These are phyloP conservation scores for Ailuropoda melanoleuca DNA, from an alignment of 2,113 vertebrate genomes.

Conservation along the genomic window DNA sequence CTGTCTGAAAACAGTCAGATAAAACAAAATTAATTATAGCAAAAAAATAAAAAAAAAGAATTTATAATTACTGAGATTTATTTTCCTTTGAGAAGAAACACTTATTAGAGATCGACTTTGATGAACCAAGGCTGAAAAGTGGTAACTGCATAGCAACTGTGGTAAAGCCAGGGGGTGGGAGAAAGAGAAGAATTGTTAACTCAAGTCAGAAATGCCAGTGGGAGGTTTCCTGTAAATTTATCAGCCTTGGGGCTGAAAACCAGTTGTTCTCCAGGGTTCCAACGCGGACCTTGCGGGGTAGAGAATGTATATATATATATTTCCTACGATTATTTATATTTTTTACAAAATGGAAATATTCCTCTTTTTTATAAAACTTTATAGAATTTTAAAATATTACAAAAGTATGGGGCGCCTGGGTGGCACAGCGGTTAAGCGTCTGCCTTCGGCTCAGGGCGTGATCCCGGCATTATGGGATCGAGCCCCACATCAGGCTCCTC, in stretches of 20 bases:
- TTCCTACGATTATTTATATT: background rate
- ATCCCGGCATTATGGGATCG: too few relatives aligned
- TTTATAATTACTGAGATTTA: slow-evolving; percentile 50
- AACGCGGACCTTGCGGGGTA: background rate
- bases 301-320: background rate
- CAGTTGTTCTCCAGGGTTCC: background rate
- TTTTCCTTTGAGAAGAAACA: slow-evolving; percentile 46
- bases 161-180: background rate
- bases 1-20: slow-evolving; percentile 36
- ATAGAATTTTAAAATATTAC: background rate
- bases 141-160: background rate
- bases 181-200: background rate
- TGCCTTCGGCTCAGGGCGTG: too few relatives aligned
- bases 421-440: too few relatives aligned
- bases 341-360: background rate
- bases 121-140: background rate
- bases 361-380: background rate
- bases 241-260: background rate
- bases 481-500: too few relatives aligned
- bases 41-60: slow-evolving; percentile 45
- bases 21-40: slow-evolving; percentile 45
- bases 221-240: background rate
- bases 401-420: too few relatives aligned
- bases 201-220: background rate
- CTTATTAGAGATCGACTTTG: slow-evolving; percentile 44